A percentile compares a stretch with the other conserved stretches of the same genome.
These are phyloP conservation scores for Notothenia coriiceps DNA, from an alignment of 2,113 vertebrate species.

Conservation along the genomic window DNA sequence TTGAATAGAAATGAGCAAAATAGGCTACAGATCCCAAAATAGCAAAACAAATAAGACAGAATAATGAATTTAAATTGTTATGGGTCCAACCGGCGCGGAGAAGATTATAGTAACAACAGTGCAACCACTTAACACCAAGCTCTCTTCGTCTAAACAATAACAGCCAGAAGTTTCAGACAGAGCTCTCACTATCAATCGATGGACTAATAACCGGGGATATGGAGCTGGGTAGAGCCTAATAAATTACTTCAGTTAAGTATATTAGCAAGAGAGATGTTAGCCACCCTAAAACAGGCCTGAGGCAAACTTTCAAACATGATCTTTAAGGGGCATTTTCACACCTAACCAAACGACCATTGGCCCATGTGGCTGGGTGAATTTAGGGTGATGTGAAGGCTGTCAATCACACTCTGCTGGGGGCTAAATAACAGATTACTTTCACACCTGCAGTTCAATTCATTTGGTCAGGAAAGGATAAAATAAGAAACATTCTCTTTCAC, in stretches of 20 bases:
- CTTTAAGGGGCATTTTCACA: background rate
- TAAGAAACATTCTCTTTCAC: background rate
- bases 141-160: constrained; percentile 46
- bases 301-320: constrained; percentile 1
- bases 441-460: constrained; percentile 1
- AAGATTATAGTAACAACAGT: constrained; percentile 56
- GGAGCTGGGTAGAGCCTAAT: constrained; percentile 15
- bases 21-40: constrained; percentile 58
- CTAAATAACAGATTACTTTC: background rate
- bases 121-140: constrained; percentile 42
- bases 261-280: constrained; percentile 9
- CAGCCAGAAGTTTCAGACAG: constrained; percentile 13
- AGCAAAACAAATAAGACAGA: constrained; percentile 61
- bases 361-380: background rate
- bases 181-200: constrained; percentile 59
- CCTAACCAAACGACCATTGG: background rate
- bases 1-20: constrained; percentile 60
- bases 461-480: background rate
- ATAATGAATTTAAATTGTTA: constrained; percentile 63
- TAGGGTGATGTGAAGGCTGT: background rate
- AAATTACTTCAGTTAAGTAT: constrained; percentile 16
- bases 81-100: constrained; percentile 14
- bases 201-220: constrained; percentile 51
- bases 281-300: background rate
- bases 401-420: constrained; percentile 10